A percentile compares a stretch with the other conserved stretches of the same genome.
Evolutionary conservation across 1,140 invertebrate genomes (phyloP).

Genomic region (Lepidotrigona ventralis): DNA sequence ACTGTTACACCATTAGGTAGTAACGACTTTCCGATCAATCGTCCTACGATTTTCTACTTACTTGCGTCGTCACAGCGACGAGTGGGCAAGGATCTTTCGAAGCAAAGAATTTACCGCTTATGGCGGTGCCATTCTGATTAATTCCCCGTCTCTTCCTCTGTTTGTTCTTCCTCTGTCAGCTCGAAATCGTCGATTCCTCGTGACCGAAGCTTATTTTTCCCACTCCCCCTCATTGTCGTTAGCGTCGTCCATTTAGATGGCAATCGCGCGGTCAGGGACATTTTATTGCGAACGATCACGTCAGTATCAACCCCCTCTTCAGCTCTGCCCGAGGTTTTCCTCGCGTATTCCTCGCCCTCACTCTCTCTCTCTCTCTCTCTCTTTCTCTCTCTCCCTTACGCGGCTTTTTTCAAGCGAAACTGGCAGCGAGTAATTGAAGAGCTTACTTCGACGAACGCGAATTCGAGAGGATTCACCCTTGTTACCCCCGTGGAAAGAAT

Average conservation of each 20-base stretch:
- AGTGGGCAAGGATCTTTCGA: too few species aligned
- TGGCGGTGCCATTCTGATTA: conserved; percentile 38
- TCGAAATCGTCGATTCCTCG: conserved; percentile 35
- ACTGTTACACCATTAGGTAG: too few species aligned
- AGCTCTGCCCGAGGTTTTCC: background rate
- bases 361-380: too few species aligned
- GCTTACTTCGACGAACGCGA: background rate
- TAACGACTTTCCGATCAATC: background rate
- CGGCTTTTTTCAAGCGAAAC: too few species aligned
- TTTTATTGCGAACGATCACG: conserved; percentile 64
- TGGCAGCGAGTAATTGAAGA: conserved; percentile 15
- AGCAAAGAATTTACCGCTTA: too few species aligned
- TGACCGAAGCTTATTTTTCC: conserved; percentile 36
- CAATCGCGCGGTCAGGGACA: conserved; percentile 56
- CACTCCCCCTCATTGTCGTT: conserved; percentile 10
- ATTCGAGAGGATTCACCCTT: background rate
- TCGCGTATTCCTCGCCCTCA: conserved; percentile 15
- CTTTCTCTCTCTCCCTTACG: too few species aligned
- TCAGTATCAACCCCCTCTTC: conserved; percentile 18
- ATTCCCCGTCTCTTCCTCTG: conserved; percentile 38
- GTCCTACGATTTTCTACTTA: too few species aligned
- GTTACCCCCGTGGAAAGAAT: background rate
- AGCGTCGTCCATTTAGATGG: conserved; percentile 58
- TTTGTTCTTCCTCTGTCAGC: background rate
- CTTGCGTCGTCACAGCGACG: too few species aligned